Evolutionary conservation across 2,113 vertebrate genomes (phyloP).

Genomic region (Vulpes lagopus): DNA sequence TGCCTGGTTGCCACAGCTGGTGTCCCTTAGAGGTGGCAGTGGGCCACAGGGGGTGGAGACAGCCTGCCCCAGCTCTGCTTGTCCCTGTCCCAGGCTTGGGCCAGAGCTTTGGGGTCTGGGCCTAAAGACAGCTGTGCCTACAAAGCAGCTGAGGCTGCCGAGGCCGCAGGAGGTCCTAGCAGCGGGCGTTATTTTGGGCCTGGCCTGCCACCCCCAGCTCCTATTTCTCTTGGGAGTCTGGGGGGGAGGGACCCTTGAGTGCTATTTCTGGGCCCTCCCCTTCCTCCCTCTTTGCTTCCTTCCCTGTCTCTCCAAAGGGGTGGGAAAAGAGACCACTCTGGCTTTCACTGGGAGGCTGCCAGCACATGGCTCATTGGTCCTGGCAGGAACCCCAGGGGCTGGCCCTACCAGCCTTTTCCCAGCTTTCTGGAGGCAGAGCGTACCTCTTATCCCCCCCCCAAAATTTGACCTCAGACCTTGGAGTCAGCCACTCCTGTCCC

Average conservation of each 20-base stretch:
- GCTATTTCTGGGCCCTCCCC: slow-evolving; percentile 54
- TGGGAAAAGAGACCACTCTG: not conserved
- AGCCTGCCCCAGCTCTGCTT: not conserved
- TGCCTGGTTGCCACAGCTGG: slow-evolving; percentile 67
- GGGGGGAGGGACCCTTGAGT: slow-evolving; percentile 41
- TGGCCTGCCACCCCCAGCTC: slow-evolving; percentile 70
- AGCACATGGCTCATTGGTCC: not conserved
- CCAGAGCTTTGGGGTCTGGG: slow-evolving; percentile 70
- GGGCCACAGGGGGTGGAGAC: slow-evolving; percentile 41
- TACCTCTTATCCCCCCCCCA: not conserved
- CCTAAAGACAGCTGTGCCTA: slow-evolving; percentile 77
- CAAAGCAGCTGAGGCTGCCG: slow-evolving; percentile 78
- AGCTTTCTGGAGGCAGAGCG: not conserved
- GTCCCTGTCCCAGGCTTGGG: slow-evolving; percentile 54
- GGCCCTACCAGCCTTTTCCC: not conserved
- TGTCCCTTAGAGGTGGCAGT: slow-evolving; percentile 31
- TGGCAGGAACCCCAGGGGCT: not conserved
- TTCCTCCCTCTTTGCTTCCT: slow-evolving; percentile 45
- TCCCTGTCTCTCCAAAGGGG: not conserved
- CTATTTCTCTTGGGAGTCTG: slow-evolving; percentile 74
- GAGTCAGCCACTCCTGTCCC: not conserved
- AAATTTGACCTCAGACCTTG: not conserved
- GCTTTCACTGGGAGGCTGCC: not conserved
- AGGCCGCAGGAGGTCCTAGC: slow-evolving; percentile 66
- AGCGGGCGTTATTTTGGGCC: slow-evolving; percentile 81